Base-by-base conservation (phyloP, 2,113 vertebrate species). In the Xiphias gladius region DNA sequence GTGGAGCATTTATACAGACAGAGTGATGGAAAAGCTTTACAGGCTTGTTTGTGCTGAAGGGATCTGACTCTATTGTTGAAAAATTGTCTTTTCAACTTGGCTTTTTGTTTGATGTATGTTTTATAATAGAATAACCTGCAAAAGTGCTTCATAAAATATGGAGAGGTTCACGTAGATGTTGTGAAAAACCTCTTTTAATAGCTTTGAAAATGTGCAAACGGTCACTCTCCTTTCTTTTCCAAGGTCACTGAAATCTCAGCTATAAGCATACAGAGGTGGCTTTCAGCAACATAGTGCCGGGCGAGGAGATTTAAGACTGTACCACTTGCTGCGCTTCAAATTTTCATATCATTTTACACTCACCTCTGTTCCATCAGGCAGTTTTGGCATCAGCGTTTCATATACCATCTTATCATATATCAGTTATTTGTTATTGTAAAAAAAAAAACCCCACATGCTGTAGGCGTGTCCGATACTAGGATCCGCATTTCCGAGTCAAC, bases 371-470 rank as follows among this genome's bases (percentile, higher is more conserved):
- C 64, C 82, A 76, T 82, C 64, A 69, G 73, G 55, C 4, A 10
- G 78, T 84, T 43, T 73, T 77, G 67, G 82, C 74, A 76, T 74
- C 64, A 77, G 62, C 20, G 32, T 84, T 86, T 81, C 69, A 79
- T 59, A 67, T 41, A 62, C 88, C 84, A 83, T 86, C n/a, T n/a
- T n/a, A n/a, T n/a, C n/a, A n/a, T n/a, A n/a, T n/a, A n/a, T 84
- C 50, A 90, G 65, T 89, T 88, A 81, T 84, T 78, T 83, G 58
- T 83, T 89, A 72, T 58, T 78, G n/a, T 74, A 52, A n/a, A 62
- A 82, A 84, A 76, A 58, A 67, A 43, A 7, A 3, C 35, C 55
- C 74, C 69, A 73, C 13, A 43, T 2, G 28, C 64, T 55, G 70
- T 39, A 46, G 71, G 66, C 26, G 14, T 54, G 26, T 62, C 9